These are phyloP conservation scores for Aphelinus certus DNA, from an alignment of 1,140 invertebrate species.

Conservation along the genomic window DNA sequence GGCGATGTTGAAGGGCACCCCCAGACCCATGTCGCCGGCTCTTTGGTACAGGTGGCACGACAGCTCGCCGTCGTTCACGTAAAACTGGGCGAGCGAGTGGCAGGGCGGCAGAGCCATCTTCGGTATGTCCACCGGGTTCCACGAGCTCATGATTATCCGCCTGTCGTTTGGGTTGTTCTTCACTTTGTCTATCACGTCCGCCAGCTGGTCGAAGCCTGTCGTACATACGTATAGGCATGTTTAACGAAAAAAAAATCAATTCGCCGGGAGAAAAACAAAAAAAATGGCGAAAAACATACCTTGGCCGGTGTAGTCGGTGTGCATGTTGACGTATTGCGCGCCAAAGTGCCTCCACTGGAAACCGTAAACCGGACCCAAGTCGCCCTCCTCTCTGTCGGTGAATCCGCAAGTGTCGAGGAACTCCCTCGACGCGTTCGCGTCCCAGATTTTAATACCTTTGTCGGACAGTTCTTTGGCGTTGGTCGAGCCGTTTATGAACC, in stretches of 20 bases:
- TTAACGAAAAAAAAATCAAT: too few species aligned
- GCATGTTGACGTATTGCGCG: conserved; percentile 87
- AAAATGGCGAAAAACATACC: conserved; percentile 72
- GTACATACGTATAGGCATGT: too few species aligned
- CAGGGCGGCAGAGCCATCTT: conserved; percentile 98
- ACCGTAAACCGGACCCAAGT: conserved; percentile 97
- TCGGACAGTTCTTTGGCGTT: conserved; percentile 88
- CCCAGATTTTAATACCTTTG: conserved; percentile 96
- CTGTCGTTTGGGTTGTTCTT: conserved; percentile 86
- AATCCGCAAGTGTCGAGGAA: conserved; percentile 92
- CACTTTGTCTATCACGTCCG: conserved; percentile 85
- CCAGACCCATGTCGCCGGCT: conserved; percentile 97
- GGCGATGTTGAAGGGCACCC: conserved; percentile 99
- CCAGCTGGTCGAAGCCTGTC: conserved; percentile 84
- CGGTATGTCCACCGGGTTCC: conserved; percentile 91
- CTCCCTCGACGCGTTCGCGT: conserved; percentile 90
- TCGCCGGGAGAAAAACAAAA: too few species aligned
- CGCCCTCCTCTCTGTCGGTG: conserved; percentile 88
- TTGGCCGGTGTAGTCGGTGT: conserved; percentile 85
- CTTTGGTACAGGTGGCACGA: conserved; percentile 96
- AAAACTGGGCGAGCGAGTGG: conserved; percentile 95
- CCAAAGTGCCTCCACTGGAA: conserved; percentile 99
- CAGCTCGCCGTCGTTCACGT: conserved; percentile 83
- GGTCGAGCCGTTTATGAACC: conserved; percentile 95
- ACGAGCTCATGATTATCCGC: conserved; percentile 93